phyloP scores from a whole-genome alignment of 2,113 vertebrate genomes.

The Ursus arctos region DNA sequence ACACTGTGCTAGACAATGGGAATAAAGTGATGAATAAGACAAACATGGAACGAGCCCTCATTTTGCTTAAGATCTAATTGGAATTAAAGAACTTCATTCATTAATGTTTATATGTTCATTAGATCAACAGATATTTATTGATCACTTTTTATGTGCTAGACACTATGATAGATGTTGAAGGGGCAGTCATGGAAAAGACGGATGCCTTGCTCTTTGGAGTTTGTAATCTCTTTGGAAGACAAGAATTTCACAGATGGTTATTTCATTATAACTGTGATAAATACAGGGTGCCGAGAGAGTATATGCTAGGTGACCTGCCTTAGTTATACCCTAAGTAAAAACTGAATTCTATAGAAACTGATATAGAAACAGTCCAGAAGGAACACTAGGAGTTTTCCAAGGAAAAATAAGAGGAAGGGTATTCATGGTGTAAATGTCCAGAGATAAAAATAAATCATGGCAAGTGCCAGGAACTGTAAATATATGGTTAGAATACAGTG shows the following conservation, averaged over 20 bases:
- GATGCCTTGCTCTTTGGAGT: background rate
- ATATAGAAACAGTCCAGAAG: background rate
- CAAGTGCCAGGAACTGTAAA: background rate
- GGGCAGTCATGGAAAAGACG: background rate
- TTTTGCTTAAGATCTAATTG: constrained; percentile 22
- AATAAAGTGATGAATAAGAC: background rate
- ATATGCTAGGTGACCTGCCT: background rate
- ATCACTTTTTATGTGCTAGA: background rate
- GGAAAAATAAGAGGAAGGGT: background rate
- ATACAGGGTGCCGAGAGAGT: background rate
- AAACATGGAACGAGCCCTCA: background rate
- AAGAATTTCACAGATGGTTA: background rate
- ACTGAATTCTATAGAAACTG: background rate
- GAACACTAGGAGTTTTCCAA: background rate
- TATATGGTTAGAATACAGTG: background rate
- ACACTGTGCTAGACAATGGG: background rate
- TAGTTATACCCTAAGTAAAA: background rate
- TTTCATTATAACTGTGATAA: background rate
- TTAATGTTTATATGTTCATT: constrained; percentile 7
- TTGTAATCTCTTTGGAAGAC: background rate
- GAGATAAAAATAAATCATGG: background rate
- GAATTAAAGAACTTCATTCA: background rate
- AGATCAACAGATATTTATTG: background rate
- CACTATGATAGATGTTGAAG: background rate
- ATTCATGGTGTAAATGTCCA: background rate